Conservation (phyloP, 2,113 vertebrate genomes). For the Hyaena hyaena region DNA sequence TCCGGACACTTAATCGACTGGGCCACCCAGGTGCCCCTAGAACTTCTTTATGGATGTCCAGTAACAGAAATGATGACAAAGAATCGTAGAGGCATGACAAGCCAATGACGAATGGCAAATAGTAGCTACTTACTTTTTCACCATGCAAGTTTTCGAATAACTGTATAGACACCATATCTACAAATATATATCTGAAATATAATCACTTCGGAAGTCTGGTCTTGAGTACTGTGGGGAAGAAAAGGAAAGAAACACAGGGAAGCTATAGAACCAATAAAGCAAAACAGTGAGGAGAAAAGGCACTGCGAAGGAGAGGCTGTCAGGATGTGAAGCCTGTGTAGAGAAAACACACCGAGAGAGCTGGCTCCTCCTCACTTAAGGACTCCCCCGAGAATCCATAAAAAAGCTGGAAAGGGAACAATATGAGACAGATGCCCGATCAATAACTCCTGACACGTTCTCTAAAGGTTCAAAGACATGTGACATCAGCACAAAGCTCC, state of each 20-base stretch:
- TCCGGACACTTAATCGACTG: no score
- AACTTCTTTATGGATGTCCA: constrained; percentile 15
- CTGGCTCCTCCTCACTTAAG: background rate
- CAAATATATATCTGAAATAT: background rate
- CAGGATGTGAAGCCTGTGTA: background rate
- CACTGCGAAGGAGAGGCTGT: background rate
- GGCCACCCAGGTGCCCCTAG: background rate
- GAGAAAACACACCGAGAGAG: background rate
- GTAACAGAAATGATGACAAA: constrained; percentile 13
- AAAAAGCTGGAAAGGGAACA: constrained; percentile 17
- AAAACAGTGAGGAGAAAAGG: background rate
- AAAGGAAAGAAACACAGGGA: constrained; percentile 3
- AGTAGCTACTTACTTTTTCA: constrained; percentile 1
- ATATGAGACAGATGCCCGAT: background rate
- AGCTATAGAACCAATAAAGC: background rate
- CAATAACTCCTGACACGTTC: background rate
- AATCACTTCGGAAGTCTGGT: background rate
- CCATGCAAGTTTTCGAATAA: background rate
- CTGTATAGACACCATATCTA: background rate
- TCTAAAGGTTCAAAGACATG: background rate
- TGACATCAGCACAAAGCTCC: constrained; percentile 17
- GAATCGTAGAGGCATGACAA: background rate
- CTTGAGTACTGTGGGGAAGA: background rate
- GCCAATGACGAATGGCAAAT: background rate
- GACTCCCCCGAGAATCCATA: background rate